A percentile compares a stretch with the other conserved stretches of the same genome.
Conservation (phyloP, 1,140 invertebrate species). For the Cydia fagiglandana region DNA sequence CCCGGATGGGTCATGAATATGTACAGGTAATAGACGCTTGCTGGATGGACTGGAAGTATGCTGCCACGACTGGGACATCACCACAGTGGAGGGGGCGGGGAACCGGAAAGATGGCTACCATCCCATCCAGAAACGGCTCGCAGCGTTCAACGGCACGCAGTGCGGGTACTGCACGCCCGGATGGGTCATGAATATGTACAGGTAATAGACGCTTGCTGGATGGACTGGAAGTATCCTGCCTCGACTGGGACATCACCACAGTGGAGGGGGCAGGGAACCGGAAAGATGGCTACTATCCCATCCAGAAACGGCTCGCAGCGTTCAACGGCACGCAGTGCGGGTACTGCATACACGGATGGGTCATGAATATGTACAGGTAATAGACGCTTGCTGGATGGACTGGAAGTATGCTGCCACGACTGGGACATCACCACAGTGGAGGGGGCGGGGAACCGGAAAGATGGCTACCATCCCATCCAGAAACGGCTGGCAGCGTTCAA, state of each 20-base stretch:
- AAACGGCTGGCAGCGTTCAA: slow-evolving; percentile 83
- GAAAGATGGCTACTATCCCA: slow-evolving; percentile 84
- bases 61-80: slow-evolving; percentile 87
- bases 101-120: slow-evolving; percentile 85
- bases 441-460: slow-evolving; percentile 84
- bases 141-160: slow-evolving; percentile 85
- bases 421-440: slow-evolving; percentile 91
- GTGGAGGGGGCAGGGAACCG: slow-evolving; percentile 89
- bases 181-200: slow-evolving; percentile 91
- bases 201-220: slow-evolving; percentile 55
- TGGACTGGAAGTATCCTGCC: slow-evolving; percentile 75
- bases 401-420: slow-evolving; percentile 81
- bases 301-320: slow-evolving; percentile 83
- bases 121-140: slow-evolving; percentile 83
- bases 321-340: slow-evolving; percentile 88
- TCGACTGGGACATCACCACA: slow-evolving; percentile 88
- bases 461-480: slow-evolving; percentile 87
- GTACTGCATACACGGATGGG: slow-evolving; percentile 88
- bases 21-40: slow-evolving; percentile 79
- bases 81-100: slow-evolving; percentile 90
- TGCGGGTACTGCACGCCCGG: slow-evolving; percentile 89
- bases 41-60: slow-evolving; percentile 54
- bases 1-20: slow-evolving; percentile 91
- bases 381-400: too few species aligned
- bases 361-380: slow-evolving; percentile 89